These are phyloP conservation scores for Morpho deidamia DNA, from an alignment of 2,888 invertebrate species.

Conservation along the genomic window DNA sequence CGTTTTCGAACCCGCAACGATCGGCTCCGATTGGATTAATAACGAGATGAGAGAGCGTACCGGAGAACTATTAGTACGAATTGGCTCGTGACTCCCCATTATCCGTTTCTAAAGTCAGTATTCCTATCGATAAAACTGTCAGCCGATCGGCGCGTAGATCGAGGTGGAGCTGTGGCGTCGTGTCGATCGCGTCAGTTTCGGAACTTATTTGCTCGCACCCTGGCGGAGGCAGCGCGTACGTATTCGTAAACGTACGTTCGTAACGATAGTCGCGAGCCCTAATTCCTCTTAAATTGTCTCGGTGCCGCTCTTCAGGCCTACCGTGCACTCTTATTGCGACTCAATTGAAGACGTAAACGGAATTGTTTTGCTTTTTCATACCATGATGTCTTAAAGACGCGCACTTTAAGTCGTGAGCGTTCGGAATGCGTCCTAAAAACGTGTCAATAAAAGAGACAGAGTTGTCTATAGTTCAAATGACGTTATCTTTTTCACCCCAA, in stretches of 20 bases:
- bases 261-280: slow-evolving; percentile 50
- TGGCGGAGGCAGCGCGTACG: slow-evolving; percentile 20
- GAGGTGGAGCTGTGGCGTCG: slow-evolving; percentile 27
- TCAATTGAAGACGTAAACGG: no score
- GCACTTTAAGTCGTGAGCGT: no score
- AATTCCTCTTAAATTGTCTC: slow-evolving; percentile 59
- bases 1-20: background rate
- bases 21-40: slow-evolving; percentile 5
- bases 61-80: slow-evolving; percentile 17
- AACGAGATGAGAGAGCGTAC: slow-evolving; percentile 21
- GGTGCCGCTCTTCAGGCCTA: no score
- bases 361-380: no score
- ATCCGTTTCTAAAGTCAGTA: slow-evolving; percentile 11
- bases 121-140: slow-evolving; percentile 22
- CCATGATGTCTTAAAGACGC: no score
- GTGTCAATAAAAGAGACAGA: no score
- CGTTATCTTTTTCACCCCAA: no score
- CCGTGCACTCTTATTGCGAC: no score
- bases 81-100: slow-evolving; percentile 14
- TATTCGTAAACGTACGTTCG: slow-evolving; percentile 61
- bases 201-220: slow-evolving; percentile 46
- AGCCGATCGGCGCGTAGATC: slow-evolving; percentile 13
- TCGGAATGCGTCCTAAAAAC: no score
- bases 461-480: no score
- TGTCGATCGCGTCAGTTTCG: slow-evolving; percentile 30